A percentile compares a stretch with the other conserved stretches of the same genome.
These are phyloP conservation scores for Catharus bicknelli DNA, from an alignment of 2,113 vertebrate species.

Conservation along the genomic window DNA sequence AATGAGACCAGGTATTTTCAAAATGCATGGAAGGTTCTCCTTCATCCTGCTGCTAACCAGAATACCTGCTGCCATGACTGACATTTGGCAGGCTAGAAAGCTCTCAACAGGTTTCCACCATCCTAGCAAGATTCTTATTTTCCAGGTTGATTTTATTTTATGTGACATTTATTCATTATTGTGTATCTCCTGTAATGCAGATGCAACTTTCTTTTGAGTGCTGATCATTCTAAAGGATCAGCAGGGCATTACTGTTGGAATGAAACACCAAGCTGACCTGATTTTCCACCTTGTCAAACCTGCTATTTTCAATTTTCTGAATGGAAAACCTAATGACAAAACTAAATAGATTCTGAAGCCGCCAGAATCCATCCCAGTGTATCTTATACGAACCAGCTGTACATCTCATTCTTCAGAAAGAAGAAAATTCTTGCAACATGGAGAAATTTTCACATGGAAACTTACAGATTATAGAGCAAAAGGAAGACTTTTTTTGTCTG, in stretches of 20 bases:
- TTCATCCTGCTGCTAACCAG: background rate
- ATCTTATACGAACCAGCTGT: background rate
- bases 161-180: background rate
- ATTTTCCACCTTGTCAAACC: background rate
- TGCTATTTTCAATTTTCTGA: background rate
- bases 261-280: background rate
- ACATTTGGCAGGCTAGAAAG: background rate
- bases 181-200: background rate
- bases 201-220: background rate
- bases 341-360: background rate
- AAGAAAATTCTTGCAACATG: background rate
- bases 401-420: background rate
- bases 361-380: background rate
- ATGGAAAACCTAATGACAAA: background rate
- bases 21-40: background rate
- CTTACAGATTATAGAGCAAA: background rate
- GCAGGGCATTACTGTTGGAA: background rate
- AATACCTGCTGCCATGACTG: constrained; percentile 2
- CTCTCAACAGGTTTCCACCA: background rate
- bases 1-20: background rate
- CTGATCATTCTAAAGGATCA: background rate
- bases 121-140: background rate
- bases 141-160: background rate
- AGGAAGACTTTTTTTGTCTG: background rate
- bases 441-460: background rate